Evolutionary conservation across 2,113 vertebrate genomes (phyloP).

Genomic region (Morone saxatilis): DNA sequence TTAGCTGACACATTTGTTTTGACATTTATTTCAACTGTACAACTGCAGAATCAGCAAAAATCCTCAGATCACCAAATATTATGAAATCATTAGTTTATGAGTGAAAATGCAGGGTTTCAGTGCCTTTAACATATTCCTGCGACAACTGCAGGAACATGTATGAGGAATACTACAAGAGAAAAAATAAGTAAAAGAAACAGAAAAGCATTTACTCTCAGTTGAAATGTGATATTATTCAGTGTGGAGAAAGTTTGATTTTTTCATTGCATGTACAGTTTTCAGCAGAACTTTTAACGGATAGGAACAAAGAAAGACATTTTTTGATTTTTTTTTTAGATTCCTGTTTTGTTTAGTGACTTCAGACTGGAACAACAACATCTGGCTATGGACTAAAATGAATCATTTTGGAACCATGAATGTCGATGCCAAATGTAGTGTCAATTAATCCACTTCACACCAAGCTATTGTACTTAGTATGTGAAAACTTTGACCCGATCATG

Average conservation of each 20-base stretch:
- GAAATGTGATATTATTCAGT: not conserved
- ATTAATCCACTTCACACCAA: not conserved
- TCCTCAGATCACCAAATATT: not conserved
- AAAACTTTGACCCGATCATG: not conserved
- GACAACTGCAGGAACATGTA: not conserved
- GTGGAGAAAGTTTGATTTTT: not conserved
- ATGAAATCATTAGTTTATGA: not conserved
- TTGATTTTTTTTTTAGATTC: no score
- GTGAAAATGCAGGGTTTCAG: not conserved
- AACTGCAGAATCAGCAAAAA: slow-evolving; percentile 6
- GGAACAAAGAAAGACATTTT: not conserved
- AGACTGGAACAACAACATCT: not conserved
- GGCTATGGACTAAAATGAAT: not conserved
- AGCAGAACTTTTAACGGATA: not conserved
- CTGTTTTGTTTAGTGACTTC: not conserved
- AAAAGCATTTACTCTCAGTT: not conserved
- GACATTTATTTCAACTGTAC: not conserved
- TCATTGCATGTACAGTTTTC: not conserved
- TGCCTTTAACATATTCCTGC: no score
- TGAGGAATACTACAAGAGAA: not conserved
- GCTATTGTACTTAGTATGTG: not conserved
- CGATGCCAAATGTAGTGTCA: not conserved
- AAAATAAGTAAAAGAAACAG: not conserved
- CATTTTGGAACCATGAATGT: not conserved
- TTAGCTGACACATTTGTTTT: not conserved